Evolutionary conservation across 1,140 invertebrate species (phyloP).

Genomic region (Phymorhynchus buccinoides): DNA sequence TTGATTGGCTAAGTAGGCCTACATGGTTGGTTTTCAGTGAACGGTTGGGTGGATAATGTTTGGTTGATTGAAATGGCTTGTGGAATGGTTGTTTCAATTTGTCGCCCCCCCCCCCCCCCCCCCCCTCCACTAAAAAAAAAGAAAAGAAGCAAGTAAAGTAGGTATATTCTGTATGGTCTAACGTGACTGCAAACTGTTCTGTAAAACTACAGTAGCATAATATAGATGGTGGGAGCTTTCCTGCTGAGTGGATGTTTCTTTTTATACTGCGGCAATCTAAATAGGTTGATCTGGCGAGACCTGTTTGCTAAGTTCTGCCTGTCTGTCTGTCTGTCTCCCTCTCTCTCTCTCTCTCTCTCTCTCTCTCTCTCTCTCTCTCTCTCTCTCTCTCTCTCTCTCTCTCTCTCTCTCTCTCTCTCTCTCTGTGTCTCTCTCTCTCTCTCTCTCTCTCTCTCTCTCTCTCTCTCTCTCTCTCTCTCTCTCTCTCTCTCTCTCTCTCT

Average conservation of each 20-base stretch:
- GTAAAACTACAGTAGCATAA: not conserved
- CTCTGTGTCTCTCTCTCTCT: not conserved
- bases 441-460: not conserved
- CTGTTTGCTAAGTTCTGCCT: not conserved
- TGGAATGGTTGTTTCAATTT: no score
- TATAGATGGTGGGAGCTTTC: not conserved
- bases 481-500: not conserved
- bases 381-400: no score
- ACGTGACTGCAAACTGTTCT: not conserved
- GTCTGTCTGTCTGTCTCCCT: not conserved
- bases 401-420: constrained; percentile 5
- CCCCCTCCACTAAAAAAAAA: not conserved
- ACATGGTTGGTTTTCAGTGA: no score
- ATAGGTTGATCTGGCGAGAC: no score
- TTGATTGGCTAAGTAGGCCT: no score
- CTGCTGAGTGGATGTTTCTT: not conserved
- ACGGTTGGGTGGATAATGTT: no score
- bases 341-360: constrained; percentile 11
- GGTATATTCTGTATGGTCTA: no score
- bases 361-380: no score
- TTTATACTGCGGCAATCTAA: not conserved
- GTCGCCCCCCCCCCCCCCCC: no score
- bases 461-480: not conserved
- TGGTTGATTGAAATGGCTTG: no score
- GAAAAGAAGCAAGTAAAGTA: not conserved